Evolutionary conservation across 2,113 vertebrate genomes (phyloP).

Genomic region (Hassar affinis): DNA sequence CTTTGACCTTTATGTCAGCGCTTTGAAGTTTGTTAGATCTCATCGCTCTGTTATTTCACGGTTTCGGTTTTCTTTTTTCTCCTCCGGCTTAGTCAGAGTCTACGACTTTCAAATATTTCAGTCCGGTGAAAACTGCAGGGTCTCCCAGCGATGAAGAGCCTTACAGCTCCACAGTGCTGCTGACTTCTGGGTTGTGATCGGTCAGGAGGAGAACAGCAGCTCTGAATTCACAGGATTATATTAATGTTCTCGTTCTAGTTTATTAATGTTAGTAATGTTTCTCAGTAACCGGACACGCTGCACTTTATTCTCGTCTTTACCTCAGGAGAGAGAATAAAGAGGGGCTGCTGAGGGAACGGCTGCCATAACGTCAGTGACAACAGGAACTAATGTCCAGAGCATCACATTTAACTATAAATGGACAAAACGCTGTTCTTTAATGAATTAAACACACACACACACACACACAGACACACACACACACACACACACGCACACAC

Average conservation of each 20-base stretch:
- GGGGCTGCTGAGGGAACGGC: too few species aligned
- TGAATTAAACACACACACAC: too few species aligned
- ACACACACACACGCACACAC: too few species aligned
- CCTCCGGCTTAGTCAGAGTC: slow-evolving; percentile 18
- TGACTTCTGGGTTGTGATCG: not conserved
- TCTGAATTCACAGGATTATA: not conserved
- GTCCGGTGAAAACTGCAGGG: not conserved
- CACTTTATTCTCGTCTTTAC: not conserved
- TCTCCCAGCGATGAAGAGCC: not conserved
- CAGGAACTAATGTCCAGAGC: not conserved
- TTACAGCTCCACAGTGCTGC: not conserved
- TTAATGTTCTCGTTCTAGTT: not conserved
- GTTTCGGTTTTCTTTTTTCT: slow-evolving; percentile 6
- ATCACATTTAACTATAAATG: not conserved
- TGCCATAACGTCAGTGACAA: not conserved
- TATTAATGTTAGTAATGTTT: too few species aligned
- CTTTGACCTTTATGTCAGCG: slow-evolving; percentile 10
- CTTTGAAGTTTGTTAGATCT: not conserved
- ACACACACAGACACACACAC: too few species aligned
- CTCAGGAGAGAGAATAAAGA: not conserved
- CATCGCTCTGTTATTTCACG: slow-evolving; percentile 4
- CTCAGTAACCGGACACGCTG: too few species aligned
- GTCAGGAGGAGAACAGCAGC: not conserved
- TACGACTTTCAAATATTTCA: slow-evolving; percentile 20
- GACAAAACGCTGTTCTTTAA: not conserved